phyloP scores from a whole-genome alignment of 2,113 vertebrate species.

The Tragelaphus buxtoni region DNA sequence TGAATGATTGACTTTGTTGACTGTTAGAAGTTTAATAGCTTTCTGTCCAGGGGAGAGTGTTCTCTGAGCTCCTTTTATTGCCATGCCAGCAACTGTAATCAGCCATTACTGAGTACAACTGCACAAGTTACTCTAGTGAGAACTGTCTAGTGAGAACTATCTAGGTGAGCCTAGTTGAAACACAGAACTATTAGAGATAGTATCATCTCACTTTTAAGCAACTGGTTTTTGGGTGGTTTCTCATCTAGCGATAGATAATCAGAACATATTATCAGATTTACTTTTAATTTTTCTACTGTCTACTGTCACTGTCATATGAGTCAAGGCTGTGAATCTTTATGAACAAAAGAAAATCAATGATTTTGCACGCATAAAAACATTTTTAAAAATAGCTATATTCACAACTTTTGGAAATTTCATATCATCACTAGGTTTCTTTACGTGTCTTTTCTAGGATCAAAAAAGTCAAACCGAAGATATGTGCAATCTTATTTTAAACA shows the following conservation, averaged over 20 bases:
- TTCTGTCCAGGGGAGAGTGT: neutral
- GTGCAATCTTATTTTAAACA: conserved; percentile 21
- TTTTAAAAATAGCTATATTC: neutral
- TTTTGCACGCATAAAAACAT: neutral
- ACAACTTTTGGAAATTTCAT: neutral
- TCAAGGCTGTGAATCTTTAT: neutral
- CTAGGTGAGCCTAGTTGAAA: neutral
- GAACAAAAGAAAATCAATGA: neutral
- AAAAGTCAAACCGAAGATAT: neutral
- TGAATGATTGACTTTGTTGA: neutral
- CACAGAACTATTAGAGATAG: neutral
- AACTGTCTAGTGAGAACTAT: neutral
- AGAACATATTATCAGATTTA: neutral
- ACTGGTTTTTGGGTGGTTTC: neutral
- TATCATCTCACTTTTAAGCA: neutral
- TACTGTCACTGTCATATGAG: neutral
- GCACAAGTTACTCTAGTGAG: neutral
- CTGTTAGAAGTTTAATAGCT: neutral
- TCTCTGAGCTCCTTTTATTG: neutral
- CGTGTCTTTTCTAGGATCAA: neutral
- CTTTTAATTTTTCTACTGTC: neutral
- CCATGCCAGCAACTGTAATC: neutral
- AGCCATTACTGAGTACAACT: neutral
- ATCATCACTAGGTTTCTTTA: neutral
- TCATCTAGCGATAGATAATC: neutral